These are phyloP conservation scores for Scelioninae gen. 2 DNA, from an alignment of 2,888 invertebrate genomes.

Conservation along the genomic window DNA sequence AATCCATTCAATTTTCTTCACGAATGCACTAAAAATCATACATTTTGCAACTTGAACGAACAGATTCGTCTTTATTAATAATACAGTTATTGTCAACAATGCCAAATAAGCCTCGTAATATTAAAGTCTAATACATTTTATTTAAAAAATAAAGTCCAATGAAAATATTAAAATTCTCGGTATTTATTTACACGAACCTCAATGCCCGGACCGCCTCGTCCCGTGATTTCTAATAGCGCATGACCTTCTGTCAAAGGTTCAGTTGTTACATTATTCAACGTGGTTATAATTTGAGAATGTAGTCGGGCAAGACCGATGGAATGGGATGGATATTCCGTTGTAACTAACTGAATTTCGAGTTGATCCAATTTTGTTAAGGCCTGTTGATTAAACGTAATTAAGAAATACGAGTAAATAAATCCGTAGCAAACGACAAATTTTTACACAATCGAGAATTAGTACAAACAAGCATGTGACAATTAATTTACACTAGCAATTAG, in stretches of 20 bases:
- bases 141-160: conserved; percentile 4
- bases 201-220: conserved; percentile 80
- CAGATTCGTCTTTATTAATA: no score
- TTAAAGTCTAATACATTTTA: conserved; percentile 9
- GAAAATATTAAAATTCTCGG: conserved; percentile 29
- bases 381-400: conserved; percentile 66
- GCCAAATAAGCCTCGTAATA: no score
- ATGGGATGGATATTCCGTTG: conserved; percentile 80
- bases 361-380: conserved; percentile 84
- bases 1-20: no score
- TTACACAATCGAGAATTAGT: no score
- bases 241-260: conserved; percentile 84
- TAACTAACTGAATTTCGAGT: conserved; percentile 83
- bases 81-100: no score
- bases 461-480: no score
- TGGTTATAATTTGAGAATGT: conserved; percentile 81
- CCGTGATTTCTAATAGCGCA: conserved; percentile 82
- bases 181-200: conserved; percentile 73
- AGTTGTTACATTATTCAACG: conserved; percentile 82
- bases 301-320: conserved; percentile 82
- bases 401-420: no score
- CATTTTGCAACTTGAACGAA: no score
- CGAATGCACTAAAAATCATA: no score
- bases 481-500: no score
- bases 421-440: no score